Evolutionary conservation across 53 echinoderm and acorn worm species (phyloP).

Genomic region (Luidia sarsii): DNA sequence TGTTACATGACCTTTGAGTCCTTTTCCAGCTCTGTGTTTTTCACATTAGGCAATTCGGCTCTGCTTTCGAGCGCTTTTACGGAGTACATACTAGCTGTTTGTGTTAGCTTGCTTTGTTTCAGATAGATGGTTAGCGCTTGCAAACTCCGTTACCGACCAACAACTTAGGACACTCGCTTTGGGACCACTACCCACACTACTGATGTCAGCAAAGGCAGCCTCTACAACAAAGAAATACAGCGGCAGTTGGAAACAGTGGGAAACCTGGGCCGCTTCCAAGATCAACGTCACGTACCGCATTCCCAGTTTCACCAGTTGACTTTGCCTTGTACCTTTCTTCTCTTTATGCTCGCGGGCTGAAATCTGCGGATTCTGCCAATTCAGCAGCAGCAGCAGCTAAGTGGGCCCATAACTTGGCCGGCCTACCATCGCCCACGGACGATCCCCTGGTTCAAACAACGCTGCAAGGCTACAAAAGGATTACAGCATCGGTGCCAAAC

Average conservation of each 20-base stretch:
- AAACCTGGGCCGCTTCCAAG: neutral
- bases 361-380: too few species aligned
- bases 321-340: conserved; percentile 2
- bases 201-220: neutral
- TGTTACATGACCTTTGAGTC: too few species aligned
- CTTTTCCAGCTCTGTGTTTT: too few species aligned
- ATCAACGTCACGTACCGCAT: neutral
- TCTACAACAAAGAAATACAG: conserved; percentile 8
- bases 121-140: neutral
- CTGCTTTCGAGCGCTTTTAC: too few species aligned
- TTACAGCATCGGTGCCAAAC: neutral
- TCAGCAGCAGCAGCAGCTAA: neutral
- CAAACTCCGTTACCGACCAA: neutral
- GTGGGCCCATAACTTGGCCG: conserved; percentile 13
- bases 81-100: too few species aligned
- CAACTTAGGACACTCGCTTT: neutral
- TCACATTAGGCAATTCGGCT: too few species aligned
- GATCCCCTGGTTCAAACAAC: conserved; percentile 34
- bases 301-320: neutral
- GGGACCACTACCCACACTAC: neutral
- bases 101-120: too few species aligned
- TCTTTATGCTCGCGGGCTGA: neutral
- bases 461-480: conserved; percentile 37
- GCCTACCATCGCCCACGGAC: conserved; percentile 37
- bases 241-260: neutral